Percentiles rank a stretch among this genome's conserved stretches.
phyloP scores from a whole-genome alignment of 2,797 vertebrate genomes.

The Melanogrammus aeglefinus region DNA sequence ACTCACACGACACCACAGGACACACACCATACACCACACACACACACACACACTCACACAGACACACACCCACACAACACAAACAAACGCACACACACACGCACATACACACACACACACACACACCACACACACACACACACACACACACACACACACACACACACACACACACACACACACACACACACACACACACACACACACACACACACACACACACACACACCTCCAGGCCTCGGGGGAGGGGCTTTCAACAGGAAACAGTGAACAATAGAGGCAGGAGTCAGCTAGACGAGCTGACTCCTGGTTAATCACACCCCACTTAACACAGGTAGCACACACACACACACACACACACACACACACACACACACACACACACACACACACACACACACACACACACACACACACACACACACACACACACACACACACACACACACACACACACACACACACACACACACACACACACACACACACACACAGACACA shows the following conservation, averaged over 20 bases:
- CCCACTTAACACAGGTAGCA: conserved; percentile 23
- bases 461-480: conserved; percentile 11
- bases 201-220: conserved; percentile 11
- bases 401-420: conserved; percentile 5
- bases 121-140: too few species aligned
- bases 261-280: conserved; percentile 43
- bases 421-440: conserved; percentile 10
- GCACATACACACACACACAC: too few species aligned
- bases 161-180: conserved; percentile 9
- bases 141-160: neutral
- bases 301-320: conserved; percentile 48
- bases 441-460: conserved; percentile 17
- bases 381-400: conserved; percentile 8
- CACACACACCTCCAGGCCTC: conserved; percentile 19
- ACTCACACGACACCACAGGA: too few species aligned
- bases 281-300: conserved; percentile 31
- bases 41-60: too few species aligned
- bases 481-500: conserved; percentile 14
- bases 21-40: too few species aligned
- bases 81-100: too few species aligned
- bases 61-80: too few species aligned
- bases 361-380: conserved; percentile 12
- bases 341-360: conserved; percentile 12
- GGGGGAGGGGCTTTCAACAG: conserved; percentile 9
- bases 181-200: conserved; percentile 28